Base-by-base conservation (phyloP, 92 coral and sea anemone species). In the Pocillopora meandrina region DNA sequence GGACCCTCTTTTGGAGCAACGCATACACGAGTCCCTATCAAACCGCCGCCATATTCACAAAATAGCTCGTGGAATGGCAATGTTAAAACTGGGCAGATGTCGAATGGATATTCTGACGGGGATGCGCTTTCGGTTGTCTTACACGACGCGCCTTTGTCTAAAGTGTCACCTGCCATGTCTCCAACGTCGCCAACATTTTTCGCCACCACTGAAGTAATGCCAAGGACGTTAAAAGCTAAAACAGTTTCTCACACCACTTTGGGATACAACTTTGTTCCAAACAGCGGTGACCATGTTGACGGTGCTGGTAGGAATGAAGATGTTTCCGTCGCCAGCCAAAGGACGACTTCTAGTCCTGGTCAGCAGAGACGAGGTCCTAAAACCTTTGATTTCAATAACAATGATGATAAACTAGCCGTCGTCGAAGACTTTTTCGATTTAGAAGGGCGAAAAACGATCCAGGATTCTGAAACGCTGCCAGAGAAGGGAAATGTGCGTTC, bases 401-500 rank as follows among this genome's bases (percentile, higher is more conserved):
- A 69, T 69, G 73, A 82, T 71, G 73, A 82, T 72, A 82, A 71
- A 65, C 16, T 78, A 20, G 42, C 79, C 17, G 74, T 61, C 63
- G 13, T 19, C 26, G 52, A 61, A n/a, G 86, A 72, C 20, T 14
- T 82, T 71, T 74, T 61, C 9, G 86, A 72, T 74, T 72, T 82
- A 8, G 79, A 82, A 17, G 71, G 58, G 23, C 79, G 79, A 11
- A 82, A 82, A 72, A 65, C 57, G 33, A 82, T 82, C 12, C 79
- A 82, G 18, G 86, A 82, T 20, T 60, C 79, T 60, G 86, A 85
- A 7, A 72, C 79, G 7, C 76, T 89, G 16, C 99, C 99, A 0
- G 91, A 85, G 67, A 92, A 92, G 71, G 99, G 99, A 15, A 96
- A 90, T 70, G 99, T 96, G 14, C 95, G 95, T 11, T 89, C 94